These are phyloP conservation scores for Anabas testudineus DNA, from an alignment of 2,797 vertebrate genomes.

Conservation along the genomic window DNA sequence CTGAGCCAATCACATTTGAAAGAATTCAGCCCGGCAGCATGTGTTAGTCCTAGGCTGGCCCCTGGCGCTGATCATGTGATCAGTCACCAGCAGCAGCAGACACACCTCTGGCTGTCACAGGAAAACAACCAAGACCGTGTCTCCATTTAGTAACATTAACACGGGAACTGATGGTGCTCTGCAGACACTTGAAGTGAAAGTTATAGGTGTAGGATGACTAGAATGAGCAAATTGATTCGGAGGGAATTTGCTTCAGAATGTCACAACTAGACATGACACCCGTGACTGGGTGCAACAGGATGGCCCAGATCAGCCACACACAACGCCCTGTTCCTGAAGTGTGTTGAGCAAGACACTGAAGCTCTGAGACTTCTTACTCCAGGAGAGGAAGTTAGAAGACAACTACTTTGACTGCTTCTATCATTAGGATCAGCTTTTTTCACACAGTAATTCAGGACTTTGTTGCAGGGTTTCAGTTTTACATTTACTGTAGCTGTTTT, in stretches of 20 bases:
- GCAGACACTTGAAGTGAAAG: neutral
- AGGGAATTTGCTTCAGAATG: neutral
- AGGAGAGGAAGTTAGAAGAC: neutral
- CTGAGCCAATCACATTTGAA: slow-evolving; percentile 48
- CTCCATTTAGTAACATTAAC: neutral
- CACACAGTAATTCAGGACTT: no score
- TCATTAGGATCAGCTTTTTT: neutral
- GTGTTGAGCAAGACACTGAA: neutral
- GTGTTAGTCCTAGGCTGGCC: slow-evolving; percentile 4
- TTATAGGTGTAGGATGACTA: neutral
- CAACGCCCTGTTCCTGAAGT: neutral
- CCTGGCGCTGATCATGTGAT: slow-evolving; percentile 39
- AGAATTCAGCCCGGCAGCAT: slow-evolving; percentile 43
- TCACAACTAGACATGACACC: neutral
- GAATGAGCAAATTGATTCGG: neutral
- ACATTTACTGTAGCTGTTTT: no score
- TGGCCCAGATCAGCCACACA: neutral
- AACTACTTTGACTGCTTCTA: neutral
- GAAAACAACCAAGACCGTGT: slow-evolving; percentile 28
- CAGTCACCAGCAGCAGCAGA: slow-evolving; percentile 23
- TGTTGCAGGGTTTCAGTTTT: neutral
- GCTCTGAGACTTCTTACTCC: neutral
- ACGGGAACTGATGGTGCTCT: neutral
- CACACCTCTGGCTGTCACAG: slow-evolving; percentile 20
- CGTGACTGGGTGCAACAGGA: neutral